These are phyloP conservation scores for Unio delphinus DNA, from an alignment of 2,888 invertebrate species.

Conservation along the genomic window DNA sequence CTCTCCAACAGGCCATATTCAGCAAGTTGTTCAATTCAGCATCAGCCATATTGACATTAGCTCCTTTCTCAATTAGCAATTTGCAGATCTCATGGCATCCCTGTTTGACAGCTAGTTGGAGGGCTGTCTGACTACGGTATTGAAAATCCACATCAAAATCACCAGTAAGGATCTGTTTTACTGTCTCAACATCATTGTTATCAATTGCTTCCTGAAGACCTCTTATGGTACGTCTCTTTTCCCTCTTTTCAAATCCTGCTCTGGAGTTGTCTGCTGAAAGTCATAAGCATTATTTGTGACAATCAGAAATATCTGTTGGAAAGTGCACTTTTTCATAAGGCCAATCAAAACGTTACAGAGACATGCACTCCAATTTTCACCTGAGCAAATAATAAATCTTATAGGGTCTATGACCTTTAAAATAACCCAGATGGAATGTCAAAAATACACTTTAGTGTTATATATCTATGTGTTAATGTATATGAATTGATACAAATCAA, in stretches of 20 bases:
- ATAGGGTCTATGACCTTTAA: too few species aligned
- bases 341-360: too few species aligned
- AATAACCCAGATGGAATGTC: too few species aligned
- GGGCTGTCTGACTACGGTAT: conserved; percentile 62
- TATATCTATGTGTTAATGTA: too few species aligned
- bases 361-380: too few species aligned
- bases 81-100: conserved; percentile 57
- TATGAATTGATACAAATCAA: too few species aligned
- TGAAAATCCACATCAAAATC: conserved; percentile 68
- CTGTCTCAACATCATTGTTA: conserved; percentile 41
- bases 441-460: too few species aligned
- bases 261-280: conserved; percentile 31
- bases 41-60: conserved; percentile 61
- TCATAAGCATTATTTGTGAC: too few species aligned
- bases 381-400: too few species aligned
- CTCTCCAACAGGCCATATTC: conserved; percentile 61
- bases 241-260: conserved; percentile 58
- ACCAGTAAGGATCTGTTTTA: conserved; percentile 48
- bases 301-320: too few species aligned
- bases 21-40: conserved; percentile 62
- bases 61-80: conserved; percentile 58
- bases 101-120: conserved; percentile 63
- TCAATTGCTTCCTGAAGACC: conserved; percentile 61
- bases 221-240: conserved; percentile 60
- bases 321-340: too few species aligned